Percentiles rank a stretch among this genome's conserved stretches.
Evolutionary conservation across 2,888 invertebrate species (phyloP).

Genomic region (Callyntrura sp.): DNA sequence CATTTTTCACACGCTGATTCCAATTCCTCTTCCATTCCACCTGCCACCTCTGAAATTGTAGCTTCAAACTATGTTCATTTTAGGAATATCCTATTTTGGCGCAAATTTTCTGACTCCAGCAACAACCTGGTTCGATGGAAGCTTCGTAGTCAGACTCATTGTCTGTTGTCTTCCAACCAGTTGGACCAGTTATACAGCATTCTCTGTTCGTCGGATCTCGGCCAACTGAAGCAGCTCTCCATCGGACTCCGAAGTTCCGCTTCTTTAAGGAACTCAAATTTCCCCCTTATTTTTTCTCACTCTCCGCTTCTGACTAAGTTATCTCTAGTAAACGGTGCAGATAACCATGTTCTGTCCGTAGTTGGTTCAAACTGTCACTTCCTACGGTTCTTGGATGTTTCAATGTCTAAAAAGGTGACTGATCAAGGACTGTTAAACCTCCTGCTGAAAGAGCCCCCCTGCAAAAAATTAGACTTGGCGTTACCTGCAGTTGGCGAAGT

Average conservation of each 20-base stretch:
- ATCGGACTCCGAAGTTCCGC: constrained; percentile 58
- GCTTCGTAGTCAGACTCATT: no score
- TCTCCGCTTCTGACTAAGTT: constrained; percentile 63
- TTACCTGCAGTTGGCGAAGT: background rate
- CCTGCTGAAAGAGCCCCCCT: constrained; percentile 39
- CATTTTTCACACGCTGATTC: no score
- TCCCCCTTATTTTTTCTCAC: constrained; percentile 70
- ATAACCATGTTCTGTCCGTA: constrained; percentile 74
- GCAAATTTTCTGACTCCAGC: no score
- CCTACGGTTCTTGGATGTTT: constrained; percentile 64
- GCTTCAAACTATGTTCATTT: no score
- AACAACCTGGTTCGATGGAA: no score
- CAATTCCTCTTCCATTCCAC: no score
- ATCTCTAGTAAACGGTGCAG: constrained; percentile 73
- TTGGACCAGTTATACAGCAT: constrained; percentile 71
- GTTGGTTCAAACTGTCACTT: constrained; percentile 76
- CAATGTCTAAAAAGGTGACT: constrained; percentile 66
- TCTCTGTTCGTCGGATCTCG: constrained; percentile 55
- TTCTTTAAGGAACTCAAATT: constrained; percentile 40
- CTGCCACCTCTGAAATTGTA: no score
- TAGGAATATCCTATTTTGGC: no score
- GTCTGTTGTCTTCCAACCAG: no score
- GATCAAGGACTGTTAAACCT: constrained; percentile 72
- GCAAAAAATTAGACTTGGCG: background rate
- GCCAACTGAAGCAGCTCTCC: constrained; percentile 33